Base-by-base conservation (phyloP, 2,888 invertebrate species). In the Deilephila elpenor region DNA sequence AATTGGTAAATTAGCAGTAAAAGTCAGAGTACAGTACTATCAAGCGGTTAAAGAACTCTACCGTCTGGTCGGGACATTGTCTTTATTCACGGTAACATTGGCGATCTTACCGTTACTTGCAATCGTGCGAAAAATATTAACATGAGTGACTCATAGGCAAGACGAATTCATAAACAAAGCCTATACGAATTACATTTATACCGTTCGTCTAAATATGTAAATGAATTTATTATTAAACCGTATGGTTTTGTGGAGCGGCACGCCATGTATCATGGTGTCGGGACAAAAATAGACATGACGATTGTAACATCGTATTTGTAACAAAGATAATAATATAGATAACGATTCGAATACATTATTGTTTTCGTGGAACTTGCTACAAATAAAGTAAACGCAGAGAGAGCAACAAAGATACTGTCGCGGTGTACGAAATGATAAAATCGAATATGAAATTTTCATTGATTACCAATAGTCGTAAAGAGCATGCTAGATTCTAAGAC, bases 61-160 rank as follows among this genome's bases (percentile, higher is more conserved):
- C 17, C 29, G 29, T 25, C 14, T 60, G 25, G 29, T 17, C 51
- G 14, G 37, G 20, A 20, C 37, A 25, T 25, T 51, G 67, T 67
- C 25, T 51, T 51, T 44, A 64, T n/a, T 64, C 62, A 62, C 62
- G 34, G 37, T 62, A 62, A 62, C 62, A 37, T 34, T 44, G 14
- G 37, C 64, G 8, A 64, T 17, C 44, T 5, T 25, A n/a, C 67
- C 51, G 67, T 67, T 67, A 67, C 17, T 14, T 25, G 32, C 19
- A 20, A 51, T 51, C 67, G 67, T 67, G 67, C 25, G 67, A 67
- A 67, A 67, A 67, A 51, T 51, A 67, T 67, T 67, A 67, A 67
- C 67, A 51, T 20, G n/a, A 17, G 51, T 67, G 67, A 67, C 11
- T 67, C 67, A 67, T 5, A n/a, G 32, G 19, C 20, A 25, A 25